Base-by-base conservation (phyloP, 2,888 invertebrate genomes). In the Lepidochrysops patricia region DNA sequence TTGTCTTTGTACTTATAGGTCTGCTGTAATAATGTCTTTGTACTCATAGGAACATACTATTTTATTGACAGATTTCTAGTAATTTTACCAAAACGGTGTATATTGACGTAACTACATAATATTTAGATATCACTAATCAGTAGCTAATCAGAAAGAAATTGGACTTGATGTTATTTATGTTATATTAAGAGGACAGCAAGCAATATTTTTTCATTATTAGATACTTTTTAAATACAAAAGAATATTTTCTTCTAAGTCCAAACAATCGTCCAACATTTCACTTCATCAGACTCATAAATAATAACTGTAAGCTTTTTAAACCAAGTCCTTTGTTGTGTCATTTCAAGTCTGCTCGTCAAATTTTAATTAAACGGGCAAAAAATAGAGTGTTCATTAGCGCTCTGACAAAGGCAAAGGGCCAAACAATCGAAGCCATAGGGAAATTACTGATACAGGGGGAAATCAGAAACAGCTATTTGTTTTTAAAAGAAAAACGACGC, bases 401-500 rank as follows among this genome's bases (percentile, higher is more conserved):
- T 9, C 50, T 27, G 35, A 59, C 58, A 59, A 59, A 52, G 58
- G 58, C 15, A 61, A 65, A 64, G 60, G 61, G 58, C 57, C 61
- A 50, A 62, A 65, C 64, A 65, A 65, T 62, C 59, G 66, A 58
- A 48, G 60, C 64, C 63, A 60, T 61, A 62, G 68, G 64, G 64
- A 66, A 67, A 66, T 67, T 61, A 60, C 50, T 50, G 50, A 61
- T 57, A 52, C 58, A 43, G 58, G 29, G 57, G 48, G 25, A 62
- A 60, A 60, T 60, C 58, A 62, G 62, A 60, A 60, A 60, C 56
- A 49, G 60, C 54, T 52, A 52, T 60, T 57, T 61, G 57, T 34
- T 58, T 58, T 13, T 29, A 34, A 59, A 57, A 54, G 49, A 35
- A 35, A 61, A 57, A 62, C 35, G 74, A 75, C 72, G 25, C 54